Evolutionary conservation across 2,888 invertebrate species (phyloP).

Genomic region (Stegophylla sp.): DNA sequence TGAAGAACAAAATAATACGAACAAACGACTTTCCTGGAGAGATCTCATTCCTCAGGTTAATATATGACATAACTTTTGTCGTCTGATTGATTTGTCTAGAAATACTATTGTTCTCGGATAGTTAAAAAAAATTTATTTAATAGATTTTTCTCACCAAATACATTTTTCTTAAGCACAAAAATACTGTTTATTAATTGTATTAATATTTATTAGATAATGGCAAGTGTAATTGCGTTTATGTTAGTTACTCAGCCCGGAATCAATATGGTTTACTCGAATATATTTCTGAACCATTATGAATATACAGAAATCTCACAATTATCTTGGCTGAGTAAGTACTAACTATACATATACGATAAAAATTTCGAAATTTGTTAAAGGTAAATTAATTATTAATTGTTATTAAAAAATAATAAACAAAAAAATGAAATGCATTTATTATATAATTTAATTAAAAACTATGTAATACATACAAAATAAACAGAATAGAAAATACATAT

Average conservation of each 20-base stretch:
- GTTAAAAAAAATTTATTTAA: neutral
- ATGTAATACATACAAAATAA: too few relatives aligned
- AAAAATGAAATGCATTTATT: too few relatives aligned
- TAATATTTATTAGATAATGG: constrained; percentile 53
- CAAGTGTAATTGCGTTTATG: constrained; percentile 65
- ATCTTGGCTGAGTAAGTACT: constrained; percentile 69
- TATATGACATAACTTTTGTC: too few relatives aligned
- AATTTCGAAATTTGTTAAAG: too few relatives aligned
- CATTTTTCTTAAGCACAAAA: neutral
- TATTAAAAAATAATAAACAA: too few relatives aligned
- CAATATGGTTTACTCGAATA: constrained; percentile 69
- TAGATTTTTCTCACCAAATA: neutral
- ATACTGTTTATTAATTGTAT: too few relatives aligned
- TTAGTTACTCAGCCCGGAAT: constrained; percentile 70
- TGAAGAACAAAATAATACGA: neutral
- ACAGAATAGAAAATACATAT: too few relatives aligned
- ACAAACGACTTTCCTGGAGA: constrained; percentile 11
- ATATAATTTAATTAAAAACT: too few relatives aligned
- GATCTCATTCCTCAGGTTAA: constrained; percentile 45
- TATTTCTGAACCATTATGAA: constrained; percentile 66
- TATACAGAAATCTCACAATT: constrained; percentile 65
- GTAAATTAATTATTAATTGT: too few relatives aligned
- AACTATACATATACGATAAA: too few relatives aligned
- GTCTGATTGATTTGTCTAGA: neutral
- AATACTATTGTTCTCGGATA: neutral